Base-by-base conservation (phyloP, 2,888 invertebrate species). In the Microctonus aethiopoides region DNA sequence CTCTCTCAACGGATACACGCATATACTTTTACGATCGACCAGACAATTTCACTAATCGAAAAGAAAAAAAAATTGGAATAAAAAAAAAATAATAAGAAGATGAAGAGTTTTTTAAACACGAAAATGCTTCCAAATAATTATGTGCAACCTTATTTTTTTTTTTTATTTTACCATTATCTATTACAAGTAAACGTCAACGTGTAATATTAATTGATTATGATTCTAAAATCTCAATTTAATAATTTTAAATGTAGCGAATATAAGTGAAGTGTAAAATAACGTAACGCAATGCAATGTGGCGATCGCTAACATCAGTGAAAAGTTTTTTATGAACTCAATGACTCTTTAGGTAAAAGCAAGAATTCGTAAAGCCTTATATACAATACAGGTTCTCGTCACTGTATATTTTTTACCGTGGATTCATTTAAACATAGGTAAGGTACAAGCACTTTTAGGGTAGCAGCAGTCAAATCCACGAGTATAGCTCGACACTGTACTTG, bases 391-490 rank as follows among this genome's bases (percentile, higher is more conserved):
- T 39, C 39, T 46, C 16, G 46, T 46, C 7, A 16, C 46, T n/a
- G 16, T 46, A 7, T 16, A 16, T 7, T 46, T 16, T 62, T 29
- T 51, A n/a, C 3, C 16, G 20, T 46, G 16, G 29, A 62, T 6
- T 62, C n/a, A 51, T 46, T 46, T n/a, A n/a, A 3, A 16, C 16
- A 46, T 46, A 24, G 20, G 57, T 29, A 29, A 67, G 69, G 64
- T 64, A n/a, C n/a, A n/a, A n/a, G 66, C 66, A 70, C 70, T 70
- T 70, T 70, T 52, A 32, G 65, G 54, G 54, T 64, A 65, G 51
- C 67, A 26, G 39, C 20, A 39, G 61, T 54, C 41, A 70, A 65
- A 36, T 54, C 61, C 34, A 11, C 22, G 61, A 61, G 59, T 69
- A 59, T 46, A 60, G 64, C 34, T 60, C n/a, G n/a, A n/a, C n/a